Percentiles rank a stretch among this genome's conserved stretches.
Evolutionary conservation across 2,888 invertebrate species (phyloP).

Genomic region (Drosophila nr. fundita): DNA sequence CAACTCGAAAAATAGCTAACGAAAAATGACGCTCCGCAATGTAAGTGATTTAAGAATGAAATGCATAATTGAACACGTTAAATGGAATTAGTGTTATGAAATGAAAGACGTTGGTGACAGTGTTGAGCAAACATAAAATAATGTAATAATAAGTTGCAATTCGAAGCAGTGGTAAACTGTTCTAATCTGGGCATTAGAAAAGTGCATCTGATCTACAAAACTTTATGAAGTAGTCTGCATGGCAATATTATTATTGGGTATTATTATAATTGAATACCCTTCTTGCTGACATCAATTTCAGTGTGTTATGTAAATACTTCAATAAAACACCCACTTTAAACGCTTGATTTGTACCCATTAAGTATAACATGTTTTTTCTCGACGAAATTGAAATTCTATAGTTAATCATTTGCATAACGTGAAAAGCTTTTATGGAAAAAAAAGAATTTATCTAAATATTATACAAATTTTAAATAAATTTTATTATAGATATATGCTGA

Average conservation of each 20-base stretch:
- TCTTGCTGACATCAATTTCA: not conserved
- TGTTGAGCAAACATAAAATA: not conserved
- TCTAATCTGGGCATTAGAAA: not conserved
- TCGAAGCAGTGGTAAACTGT: not conserved
- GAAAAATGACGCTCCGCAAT: constrained; percentile 43
- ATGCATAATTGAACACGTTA: not conserved
- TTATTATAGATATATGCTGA: constrained; percentile 4
- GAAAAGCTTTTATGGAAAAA: constrained; percentile 9
- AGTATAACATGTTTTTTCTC: constrained; percentile 38
- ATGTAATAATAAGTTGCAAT: not conserved
- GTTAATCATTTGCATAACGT: constrained; percentile 41
- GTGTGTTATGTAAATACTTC: not conserved
- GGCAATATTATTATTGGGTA: too few species aligned
- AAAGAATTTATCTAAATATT: not conserved
- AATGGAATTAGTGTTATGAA: not conserved
- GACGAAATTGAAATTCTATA: constrained; percentile 2
- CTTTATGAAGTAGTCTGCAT: not conserved
- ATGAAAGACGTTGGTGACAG: not conserved
- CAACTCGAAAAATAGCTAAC: constrained; percentile 16
- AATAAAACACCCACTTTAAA: not conserved
- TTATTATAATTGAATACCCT: too few species aligned
- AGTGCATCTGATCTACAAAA: not conserved
- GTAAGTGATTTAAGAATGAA: constrained; percentile 44
- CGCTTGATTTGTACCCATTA: not conserved
- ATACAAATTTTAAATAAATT: not conserved